These are phyloP conservation scores for Phytoseiulus persimilis DNA, from an alignment of 2,888 invertebrate genomes.

Conservation along the genomic window DNA sequence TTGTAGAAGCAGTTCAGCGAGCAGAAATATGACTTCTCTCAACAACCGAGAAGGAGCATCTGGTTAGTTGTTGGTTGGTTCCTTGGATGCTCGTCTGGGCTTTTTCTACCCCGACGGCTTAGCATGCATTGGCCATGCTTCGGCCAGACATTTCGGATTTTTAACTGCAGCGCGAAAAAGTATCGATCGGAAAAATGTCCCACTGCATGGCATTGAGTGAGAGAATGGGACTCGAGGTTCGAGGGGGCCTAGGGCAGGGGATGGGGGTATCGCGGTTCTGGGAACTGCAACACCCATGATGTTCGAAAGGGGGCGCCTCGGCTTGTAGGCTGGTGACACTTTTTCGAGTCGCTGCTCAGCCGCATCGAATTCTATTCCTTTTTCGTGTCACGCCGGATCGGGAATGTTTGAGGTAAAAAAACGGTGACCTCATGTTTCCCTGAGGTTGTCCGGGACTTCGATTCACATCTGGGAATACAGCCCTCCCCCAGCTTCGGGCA, in stretches of 20 bases:
- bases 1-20: background rate
- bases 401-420: no score
- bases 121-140: slow-evolving; percentile 5
- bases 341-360: no score
- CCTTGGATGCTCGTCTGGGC: background rate
- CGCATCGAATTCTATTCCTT: background rate
- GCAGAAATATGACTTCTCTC: background rate
- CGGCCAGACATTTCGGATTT: background rate
- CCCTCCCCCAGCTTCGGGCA: no score
- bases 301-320: background rate
- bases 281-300: background rate
- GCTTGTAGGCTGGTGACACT: background rate
- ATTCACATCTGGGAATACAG: no score
- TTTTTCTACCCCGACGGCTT: background rate
- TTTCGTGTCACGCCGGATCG: no score
- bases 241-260: background rate
- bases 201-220: background rate
- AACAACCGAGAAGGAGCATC: background rate
- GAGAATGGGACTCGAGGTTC: background rate
- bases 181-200: background rate
- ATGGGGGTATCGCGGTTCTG: background rate
- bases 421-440: no score
- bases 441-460: no score
- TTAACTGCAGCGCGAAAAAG: background rate
- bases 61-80: background rate